Evolutionary conservation across 2,113 vertebrate genomes (phyloP), one percentile per base, ranked within the genome.

Genomic region (Nansenia antarctica): DNA sequence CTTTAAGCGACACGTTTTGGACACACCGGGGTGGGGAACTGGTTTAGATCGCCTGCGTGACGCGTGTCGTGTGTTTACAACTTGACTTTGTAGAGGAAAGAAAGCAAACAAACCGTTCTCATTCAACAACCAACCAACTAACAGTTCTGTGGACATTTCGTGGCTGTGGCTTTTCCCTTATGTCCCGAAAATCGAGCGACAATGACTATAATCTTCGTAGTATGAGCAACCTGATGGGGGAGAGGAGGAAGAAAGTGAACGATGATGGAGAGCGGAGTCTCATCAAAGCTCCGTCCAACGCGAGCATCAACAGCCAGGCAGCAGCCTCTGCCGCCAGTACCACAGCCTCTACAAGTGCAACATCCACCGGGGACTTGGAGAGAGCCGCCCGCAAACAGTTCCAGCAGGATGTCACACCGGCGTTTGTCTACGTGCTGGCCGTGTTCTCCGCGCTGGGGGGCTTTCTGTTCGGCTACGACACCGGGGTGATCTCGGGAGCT

Each of bases 381-480:
- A 88, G 73, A 64, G 88, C 89, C 27, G 84, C 89, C 77, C 94
- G 95, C 60, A 93, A 94, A 77, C 95, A 96, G 91, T 97, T 98
- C 92, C 94, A 96, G 90, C 94, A 91, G 72, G 94, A 94, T 83
- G 94, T 94, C 82, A 93, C 93, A 9, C 85, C 93, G 0, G 66
- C 47, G 49, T 96, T 98, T 75, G 80, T 98, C 34, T 92, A 92
- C 9, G 5, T 88, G n/a, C 14, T 93, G 77, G 83, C 88, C 0
- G 89, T 90, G 30, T 96, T 97, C 91, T 96, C 97, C 0, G 97
- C 96, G 45, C 86, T 99, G 60, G 97, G 97, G 15, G 97, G 97
- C 61, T 96, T 99, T 72, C 93, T 99, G 37, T 98, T 98, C 73
- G 97, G 97, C 77, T 99, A 99, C 29, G 97, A 99, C 89, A 98